Evolutionary conservation across 2,888 invertebrate species (phyloP), one percentile per base, ranked within the genome.

Genomic region (Ophion slaviceki): DNA sequence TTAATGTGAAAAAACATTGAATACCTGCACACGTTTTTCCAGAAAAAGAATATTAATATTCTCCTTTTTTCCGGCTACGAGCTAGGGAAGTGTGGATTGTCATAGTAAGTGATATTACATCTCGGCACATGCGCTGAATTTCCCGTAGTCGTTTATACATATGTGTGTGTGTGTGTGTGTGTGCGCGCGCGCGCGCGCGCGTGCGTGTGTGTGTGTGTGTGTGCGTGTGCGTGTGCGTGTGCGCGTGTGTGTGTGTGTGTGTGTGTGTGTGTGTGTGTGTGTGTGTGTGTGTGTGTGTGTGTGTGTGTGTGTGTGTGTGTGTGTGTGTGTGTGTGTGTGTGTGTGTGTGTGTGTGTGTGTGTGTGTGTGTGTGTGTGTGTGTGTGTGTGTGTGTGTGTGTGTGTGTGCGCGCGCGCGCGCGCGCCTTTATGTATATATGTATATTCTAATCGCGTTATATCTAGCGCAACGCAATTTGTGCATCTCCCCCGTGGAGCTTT

Each of bases 401-500:
- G 62, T 61, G 28, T 24, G 14, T 32, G 8, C 6, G 2, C 17
- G 10, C 8, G 17, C 7, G 59, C 59, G 40, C 68, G 57, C 6
- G 8, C 6, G 8, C 2, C 32, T 32, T 4, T 4, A 32, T 4
- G 32, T 32, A 32, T 4, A 32, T 7, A 8, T 7, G 8, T 40
- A 53, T 53, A 17, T 53, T 17, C 17, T 53, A 2, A 5, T 53
- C 53, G 53, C 53, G 17, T 53, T 17, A 53, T 53, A 53, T 17
- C 0, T 14, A 17, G 53, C 11, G 53, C 32, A 80, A 72, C 28
- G 66, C 28, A 72, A 80, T 80, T 76, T 84, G 64, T 57, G 71
- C 17, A 59, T 67, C 66, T 59, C 47, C 53, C 53, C 53, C 53
- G 53, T 7, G 59, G 75, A 66, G 79, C 61, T 47, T 59, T 32